Base-by-base conservation (phyloP, 2,113 vertebrate species). In the Syrrhaptes paradoxus region DNA sequence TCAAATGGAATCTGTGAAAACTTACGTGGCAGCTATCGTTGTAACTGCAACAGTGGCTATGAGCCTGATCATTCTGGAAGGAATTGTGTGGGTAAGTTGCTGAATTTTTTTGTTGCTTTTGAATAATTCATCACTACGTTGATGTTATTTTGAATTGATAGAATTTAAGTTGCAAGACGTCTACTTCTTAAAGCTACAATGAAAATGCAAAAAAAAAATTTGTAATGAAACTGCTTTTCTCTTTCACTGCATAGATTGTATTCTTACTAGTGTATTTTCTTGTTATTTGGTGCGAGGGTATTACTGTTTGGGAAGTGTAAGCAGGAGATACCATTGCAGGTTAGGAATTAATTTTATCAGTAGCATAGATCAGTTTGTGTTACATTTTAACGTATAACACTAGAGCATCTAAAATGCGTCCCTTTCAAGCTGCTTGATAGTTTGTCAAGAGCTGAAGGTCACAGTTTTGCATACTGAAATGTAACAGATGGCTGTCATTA, bases 1-100 rank as follows among this genome's bases (percentile, higher is more conserved):
- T 79, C 97, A 45, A 98, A 98, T 84, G 98, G 98, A 43, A 82
- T 97, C 65, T 98, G 98, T 96, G 98, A 98, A 95, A 98, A 98
- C 76, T 92, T 98, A 29, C 96, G 87, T 66, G 98, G 98, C 34
- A 94, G 97, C 71, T 98, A 98, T 89, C 98, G 97, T 67, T 98
- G 98, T 73, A 97, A 98, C 71, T 98, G 98, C 87, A 98, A 98
- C 95, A 96, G 79, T 29, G 98, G 98, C 48, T 98, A 98, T 16
- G 97, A 98, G 90, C 96, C 98, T 14, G 97, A 98, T 89, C 34
- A 84, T 83, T 97, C 96, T 63, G 98, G 98, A 80, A 98, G 89
- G 75, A 98, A 68, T 29, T 98, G 98, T 90, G 86, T 98, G 55
- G 98, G 98, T 98, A 82, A 96, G 98, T 94, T 71, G 43, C 10